Percentiles rank a stretch among this genome's conserved stretches.
These are phyloP conservation scores for Amphipoea oculea DNA, from an alignment of 2,888 invertebrate species.

Conservation along the genomic window DNA sequence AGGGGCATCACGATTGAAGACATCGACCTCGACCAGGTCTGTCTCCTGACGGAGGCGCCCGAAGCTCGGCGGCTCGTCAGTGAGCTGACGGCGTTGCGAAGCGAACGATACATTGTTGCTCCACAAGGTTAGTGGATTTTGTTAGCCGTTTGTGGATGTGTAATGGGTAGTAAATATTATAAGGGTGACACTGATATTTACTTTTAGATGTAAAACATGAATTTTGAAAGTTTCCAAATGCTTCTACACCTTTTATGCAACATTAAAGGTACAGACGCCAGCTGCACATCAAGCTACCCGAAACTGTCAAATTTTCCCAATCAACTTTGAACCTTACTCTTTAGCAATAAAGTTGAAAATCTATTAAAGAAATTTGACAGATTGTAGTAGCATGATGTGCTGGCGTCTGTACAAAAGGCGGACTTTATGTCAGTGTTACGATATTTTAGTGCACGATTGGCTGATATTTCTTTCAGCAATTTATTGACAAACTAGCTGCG, in stretches of 20 bases:
- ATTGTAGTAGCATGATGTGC: too few relatives aligned
- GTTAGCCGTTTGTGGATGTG: background rate
- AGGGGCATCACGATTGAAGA: constrained; percentile 83
- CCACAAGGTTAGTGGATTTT: constrained; percentile 80
- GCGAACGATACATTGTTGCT: constrained; percentile 72
- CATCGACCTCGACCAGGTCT: constrained; percentile 80
- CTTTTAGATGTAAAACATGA: background rate
- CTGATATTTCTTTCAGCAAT: too few relatives aligned
- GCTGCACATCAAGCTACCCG: too few relatives aligned
- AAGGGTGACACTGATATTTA: background rate
- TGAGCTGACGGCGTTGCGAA: constrained; percentile 73
- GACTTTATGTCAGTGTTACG: too few relatives aligned
- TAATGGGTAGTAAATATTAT: background rate
- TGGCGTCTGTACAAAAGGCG: too few relatives aligned
- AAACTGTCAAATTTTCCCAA: too few relatives aligned
- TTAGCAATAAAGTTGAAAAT: too few relatives aligned
- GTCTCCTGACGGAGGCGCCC: constrained; percentile 76
- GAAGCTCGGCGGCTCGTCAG: constrained; percentile 75
- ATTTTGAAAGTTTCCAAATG: too few relatives aligned
- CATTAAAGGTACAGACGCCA: background rate
- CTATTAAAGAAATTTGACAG: too few relatives aligned
- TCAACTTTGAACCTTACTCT: too few relatives aligned
- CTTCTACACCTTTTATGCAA: background rate
- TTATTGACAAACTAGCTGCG: too few relatives aligned
- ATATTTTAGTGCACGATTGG: background rate